These are phyloP conservation scores for Tapera naevia DNA, from an alignment of 2,797 vertebrate genomes.

Conservation along the genomic window DNA sequence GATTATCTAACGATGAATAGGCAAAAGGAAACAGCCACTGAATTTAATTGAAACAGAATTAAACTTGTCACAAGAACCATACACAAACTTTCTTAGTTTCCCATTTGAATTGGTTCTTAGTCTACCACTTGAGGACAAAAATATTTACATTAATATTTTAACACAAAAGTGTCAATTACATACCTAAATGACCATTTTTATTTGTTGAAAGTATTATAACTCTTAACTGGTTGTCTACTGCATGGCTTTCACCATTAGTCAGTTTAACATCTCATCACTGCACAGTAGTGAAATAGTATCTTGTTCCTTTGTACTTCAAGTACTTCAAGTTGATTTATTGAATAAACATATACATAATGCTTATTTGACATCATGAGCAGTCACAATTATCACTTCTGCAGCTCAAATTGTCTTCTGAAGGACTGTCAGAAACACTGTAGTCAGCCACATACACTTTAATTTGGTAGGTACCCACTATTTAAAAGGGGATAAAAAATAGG, in stretches of 20 bases:
- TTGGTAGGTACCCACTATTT: not conserved
- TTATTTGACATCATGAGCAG: slow-evolving; percentile 4
- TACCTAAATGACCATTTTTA: not conserved
- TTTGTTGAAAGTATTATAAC: not conserved
- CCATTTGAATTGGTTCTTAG: not conserved
- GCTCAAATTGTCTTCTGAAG: not conserved
- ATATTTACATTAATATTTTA: not conserved
- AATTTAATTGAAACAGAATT: slow-evolving; percentile 16
- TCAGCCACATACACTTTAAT: not conserved
- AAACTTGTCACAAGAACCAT: not conserved
- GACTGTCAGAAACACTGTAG: not conserved
- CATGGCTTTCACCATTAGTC: not conserved
- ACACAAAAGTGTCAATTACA: not conserved
- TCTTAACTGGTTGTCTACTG: not conserved
- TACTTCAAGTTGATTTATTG: not conserved
- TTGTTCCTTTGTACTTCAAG: not conserved
- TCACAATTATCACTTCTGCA: slow-evolving; percentile 14
- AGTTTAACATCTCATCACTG: not conserved
- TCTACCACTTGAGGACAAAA: not conserved
- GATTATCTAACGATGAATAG: not conserved
- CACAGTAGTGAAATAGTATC: not conserved
- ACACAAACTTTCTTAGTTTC: not conserved
- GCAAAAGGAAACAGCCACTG: not conserved
- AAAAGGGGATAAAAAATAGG: not conserved
- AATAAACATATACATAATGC: not conserved